These are phyloP conservation scores for Cheilosia impressa DNA, from an alignment of 2,888 invertebrate genomes.

Conservation along the genomic window DNA sequence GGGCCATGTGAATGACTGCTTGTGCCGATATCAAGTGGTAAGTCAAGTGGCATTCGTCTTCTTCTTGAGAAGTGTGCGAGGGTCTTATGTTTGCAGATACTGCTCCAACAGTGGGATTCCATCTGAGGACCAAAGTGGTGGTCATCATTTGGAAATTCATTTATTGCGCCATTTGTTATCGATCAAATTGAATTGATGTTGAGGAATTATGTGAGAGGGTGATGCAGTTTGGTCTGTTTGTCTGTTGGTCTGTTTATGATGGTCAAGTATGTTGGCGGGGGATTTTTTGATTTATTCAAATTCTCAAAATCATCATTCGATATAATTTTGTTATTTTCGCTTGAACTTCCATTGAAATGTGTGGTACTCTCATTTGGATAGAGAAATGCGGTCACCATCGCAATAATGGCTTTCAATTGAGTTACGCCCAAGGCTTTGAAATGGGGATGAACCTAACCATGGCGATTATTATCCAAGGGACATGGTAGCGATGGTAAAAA, in stretches of 20 bases:
- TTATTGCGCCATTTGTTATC: slow-evolving; percentile 56
- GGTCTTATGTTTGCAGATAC: neutral
- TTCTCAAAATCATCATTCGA: neutral
- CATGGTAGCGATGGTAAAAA: no score
- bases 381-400: no score
- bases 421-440: no score
- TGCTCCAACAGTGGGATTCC: neutral
- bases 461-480: no score
- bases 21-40: slow-evolving; percentile 59
- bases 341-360: neutral
- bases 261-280: slow-evolving; percentile 15
- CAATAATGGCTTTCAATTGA: no score
- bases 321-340: neutral
- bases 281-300: neutral
- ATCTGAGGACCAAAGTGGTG: slow-evolving; percentile 21
- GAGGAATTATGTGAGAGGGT: slow-evolving; percentile 28
- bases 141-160: slow-evolving; percentile 49
- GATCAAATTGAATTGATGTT: slow-evolving; percentile 55
- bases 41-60: slow-evolving; percentile 58
- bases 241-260: slow-evolving; percentile 14
- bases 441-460: no score
- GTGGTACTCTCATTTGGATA: neutral
- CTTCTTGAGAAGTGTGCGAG: neutral
- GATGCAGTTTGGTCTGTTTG: slow-evolving; percentile 15
- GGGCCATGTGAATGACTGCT: slow-evolving; percentile 34